Base-by-base conservation (phyloP, 2,113 vertebrate species). In the Hemicordylus capensis region DNA sequence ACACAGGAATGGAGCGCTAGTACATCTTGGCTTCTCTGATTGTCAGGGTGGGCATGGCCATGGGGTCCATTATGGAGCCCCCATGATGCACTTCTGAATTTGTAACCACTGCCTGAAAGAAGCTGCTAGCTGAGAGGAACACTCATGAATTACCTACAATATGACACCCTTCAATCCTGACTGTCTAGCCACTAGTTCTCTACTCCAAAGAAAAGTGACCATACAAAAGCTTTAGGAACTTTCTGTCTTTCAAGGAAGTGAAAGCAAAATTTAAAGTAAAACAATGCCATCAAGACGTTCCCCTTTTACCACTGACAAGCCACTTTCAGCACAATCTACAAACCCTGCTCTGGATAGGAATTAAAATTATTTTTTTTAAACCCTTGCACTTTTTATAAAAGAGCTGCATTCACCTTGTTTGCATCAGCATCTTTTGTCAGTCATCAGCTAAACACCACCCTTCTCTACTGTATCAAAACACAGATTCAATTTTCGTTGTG, bases 391-490 rank as follows among this genome's bases (percentile, higher is more conserved):
- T 14, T 46, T 8, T 46, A 26, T 24, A 46, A 73, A 46, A 24
- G 19, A 42, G 2, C 4, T 28, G 24, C 26, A 8, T 46, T 39
- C 42, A 24, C 42, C 51, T 48, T 5, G 54, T 89, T 85, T 73
- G 42, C 74, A 79, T 31, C 37, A 91, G 48, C 84, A 89, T 85
- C 73, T 91, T 85, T 80, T 69, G 48, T 73, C 48, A 87, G 64
- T 88, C 34, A 1, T 0, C 0, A 89, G 77, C 63, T 78, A 19
- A 4, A 5, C 76, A 87, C n/a, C 76, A 90, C 92, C 64, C 69
- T 74, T 7, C 86, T 51, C 48, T 51, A 85, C 72, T 84, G 37
- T 61, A 81, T 76, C 86, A 85, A 66, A 90, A 59, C 4, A 0
- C 7, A 76, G 81, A 39, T 80, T 87, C 76, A 77, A 34, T 12